phyloP scores from a whole-genome alignment of 2,888 invertebrate genomes.

The Euclidia mi region DNA sequence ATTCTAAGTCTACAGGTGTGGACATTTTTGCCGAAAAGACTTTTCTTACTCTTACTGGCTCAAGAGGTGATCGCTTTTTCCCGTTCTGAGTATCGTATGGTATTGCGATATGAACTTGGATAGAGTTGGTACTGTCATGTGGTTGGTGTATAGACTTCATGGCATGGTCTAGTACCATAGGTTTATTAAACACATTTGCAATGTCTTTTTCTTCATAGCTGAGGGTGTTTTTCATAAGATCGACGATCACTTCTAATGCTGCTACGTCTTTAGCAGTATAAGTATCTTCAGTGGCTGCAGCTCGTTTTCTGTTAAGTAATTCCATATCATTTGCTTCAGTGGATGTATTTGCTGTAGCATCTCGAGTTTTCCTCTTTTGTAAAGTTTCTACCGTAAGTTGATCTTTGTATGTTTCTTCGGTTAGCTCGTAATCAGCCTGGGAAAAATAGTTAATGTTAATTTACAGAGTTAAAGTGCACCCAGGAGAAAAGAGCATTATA shows the following conservation, averaged over 20 bases:
- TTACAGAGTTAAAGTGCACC: no score
- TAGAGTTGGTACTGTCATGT: constrained; percentile 59
- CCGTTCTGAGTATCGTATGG: constrained; percentile 59
- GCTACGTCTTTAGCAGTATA: constrained; percentile 77
- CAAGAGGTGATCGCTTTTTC: constrained; percentile 63
- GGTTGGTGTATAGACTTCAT: constrained; percentile 7
- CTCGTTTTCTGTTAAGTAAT: constrained; percentile 46
- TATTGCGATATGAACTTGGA: constrained; percentile 78
- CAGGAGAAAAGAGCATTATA: no score
- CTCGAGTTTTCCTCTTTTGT: neutral
- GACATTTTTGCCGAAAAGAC: constrained; percentile 77
- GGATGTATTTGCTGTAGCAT: neutral
- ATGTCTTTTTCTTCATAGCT: constrained; percentile 48
- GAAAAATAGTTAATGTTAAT: no score
- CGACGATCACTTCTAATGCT: constrained; percentile 76
- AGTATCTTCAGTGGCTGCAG: constrained; percentile 40
- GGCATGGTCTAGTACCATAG: neutral
- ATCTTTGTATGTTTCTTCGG: no score
- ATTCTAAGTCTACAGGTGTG: constrained; percentile 78
- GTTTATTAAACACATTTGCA: constrained; percentile 1
- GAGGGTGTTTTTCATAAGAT: constrained; percentile 66
- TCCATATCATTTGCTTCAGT: neutral
- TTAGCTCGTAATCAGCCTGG: no score
- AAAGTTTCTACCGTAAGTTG: no score
- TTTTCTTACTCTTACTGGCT: constrained; percentile 64